Percentiles rank a stretch among this genome's conserved stretches.
Conservation (phyloP, 2,113 vertebrate genomes). For the Gavialis gangeticus region DNA sequence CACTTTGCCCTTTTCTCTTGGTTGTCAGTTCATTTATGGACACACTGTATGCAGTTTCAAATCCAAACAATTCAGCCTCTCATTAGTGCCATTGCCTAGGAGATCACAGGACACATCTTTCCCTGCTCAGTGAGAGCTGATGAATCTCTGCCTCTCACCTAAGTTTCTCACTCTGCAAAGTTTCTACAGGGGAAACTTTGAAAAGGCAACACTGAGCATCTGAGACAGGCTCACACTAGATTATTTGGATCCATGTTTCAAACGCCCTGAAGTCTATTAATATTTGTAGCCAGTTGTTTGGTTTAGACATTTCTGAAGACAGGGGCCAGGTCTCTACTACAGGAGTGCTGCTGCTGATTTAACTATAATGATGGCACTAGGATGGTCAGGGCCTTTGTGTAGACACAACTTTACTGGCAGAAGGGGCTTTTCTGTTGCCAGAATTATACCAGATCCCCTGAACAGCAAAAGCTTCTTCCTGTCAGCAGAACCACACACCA, state of each 20-base stretch:
- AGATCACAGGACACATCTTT: background rate
- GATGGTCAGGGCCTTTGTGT: too few relatives aligned
- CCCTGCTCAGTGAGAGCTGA: background rate
- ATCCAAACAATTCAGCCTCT: background rate
- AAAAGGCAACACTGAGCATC: background rate
- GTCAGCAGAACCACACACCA: too few relatives aligned
- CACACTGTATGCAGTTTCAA: background rate
- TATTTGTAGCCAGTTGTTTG: background rate
- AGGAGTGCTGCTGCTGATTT: too few relatives aligned
- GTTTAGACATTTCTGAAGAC: fast-evolving
- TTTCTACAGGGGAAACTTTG: background rate
- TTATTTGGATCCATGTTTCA: background rate
- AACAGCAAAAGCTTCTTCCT: too few relatives aligned
- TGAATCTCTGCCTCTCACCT: background rate
- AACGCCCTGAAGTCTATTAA: fast-evolving
- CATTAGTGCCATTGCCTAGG: background rate
- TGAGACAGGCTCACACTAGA: background rate
- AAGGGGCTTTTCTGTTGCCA: too few relatives aligned
- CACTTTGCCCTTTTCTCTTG: background rate
- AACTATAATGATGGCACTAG: too few relatives aligned
- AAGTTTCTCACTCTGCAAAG: too few relatives aligned
- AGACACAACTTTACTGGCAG: too few relatives aligned
- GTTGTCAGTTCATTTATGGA: background rate
- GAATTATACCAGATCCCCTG: too few relatives aligned
- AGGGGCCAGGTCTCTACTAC: too few relatives aligned